Percentiles rank a stretch among this genome's conserved stretches.
Evolutionary conservation across 2,888 invertebrate species (phyloP).

Genomic region (Torymus auratus): DNA sequence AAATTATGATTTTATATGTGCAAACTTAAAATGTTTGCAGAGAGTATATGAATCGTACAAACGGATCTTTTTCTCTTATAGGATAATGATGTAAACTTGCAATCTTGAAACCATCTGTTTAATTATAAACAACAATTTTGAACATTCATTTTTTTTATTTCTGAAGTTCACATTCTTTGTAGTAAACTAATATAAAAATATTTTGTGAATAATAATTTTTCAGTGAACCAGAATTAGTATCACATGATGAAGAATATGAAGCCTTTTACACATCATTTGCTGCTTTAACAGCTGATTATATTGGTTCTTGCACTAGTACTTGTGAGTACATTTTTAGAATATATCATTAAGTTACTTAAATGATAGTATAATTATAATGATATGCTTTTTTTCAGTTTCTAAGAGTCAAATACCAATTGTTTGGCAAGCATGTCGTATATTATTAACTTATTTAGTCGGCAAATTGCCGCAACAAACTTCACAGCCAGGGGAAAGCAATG

Average conservation of each 20-base stretch:
- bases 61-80: too few species aligned
- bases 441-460: slow-evolving; percentile 82
- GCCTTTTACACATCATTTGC: slow-evolving; percentile 93
- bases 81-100: too few species aligned
- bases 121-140: not conserved
- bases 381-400: slow-evolving; percentile 78
- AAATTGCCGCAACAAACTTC: slow-evolving; percentile 74
- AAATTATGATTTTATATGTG: too few species aligned
- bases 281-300: slow-evolving; percentile 90
- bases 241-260: slow-evolving; percentile 89
- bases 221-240: slow-evolving; percentile 91
- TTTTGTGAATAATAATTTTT: slow-evolving; percentile 70
- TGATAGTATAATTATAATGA: not conserved
- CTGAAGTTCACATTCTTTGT: not conserved
- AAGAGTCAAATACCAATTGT: slow-evolving; percentile 83
- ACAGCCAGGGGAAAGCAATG: slow-evolving; percentile 68
- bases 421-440: slow-evolving; percentile 83
- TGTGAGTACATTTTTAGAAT: slow-evolving; percentile 80
- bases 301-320: slow-evolving; percentile 85
- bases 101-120: too few species aligned
- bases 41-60: too few species aligned
- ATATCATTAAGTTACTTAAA: not conserved
- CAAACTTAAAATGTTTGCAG: too few species aligned
- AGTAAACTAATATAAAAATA: slow-evolving; percentile 3
- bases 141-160: not conserved